Base-by-base conservation (phyloP, 2,113 vertebrate species). In the Paratilapia polleni region DNA sequence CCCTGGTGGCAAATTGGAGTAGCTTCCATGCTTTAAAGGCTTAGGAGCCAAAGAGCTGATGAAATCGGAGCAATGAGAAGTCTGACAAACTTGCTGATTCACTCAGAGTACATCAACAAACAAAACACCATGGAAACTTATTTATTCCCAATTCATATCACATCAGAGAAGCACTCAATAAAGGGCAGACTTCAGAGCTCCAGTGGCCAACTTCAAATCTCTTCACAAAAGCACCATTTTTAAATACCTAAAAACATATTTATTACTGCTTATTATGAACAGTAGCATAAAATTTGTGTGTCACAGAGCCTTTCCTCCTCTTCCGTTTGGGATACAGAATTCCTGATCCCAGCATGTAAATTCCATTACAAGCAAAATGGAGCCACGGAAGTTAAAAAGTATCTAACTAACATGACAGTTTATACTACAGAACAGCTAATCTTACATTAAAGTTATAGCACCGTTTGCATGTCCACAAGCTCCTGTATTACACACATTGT, bases 1-100 rank as follows among this genome's bases (percentile, higher is more conserved):
- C 95, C 91, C 95, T 95, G 75, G 92, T 95, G 95, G 94, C 34
- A 4, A 47, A 59, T 11, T 6, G 15, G 8, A 31, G 91, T 17
- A 90, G 10, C 78, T 58, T 70, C 56, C 13, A 38, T 64, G 59
- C 5, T 62, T 52, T 66, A 22, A 64, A 6, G 14, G 34, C 63
- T 4, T 17, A 0, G 0, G 10, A 77, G 38, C 41, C 22, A 26
- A 41, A 9, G 13, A 79, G 66, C 61, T 68, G 66, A 76, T 68
- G 73, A 61, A 82, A 83, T 80, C 0, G 3, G 24, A 38, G 58
- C 28, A 82, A 80, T 17, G 19, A 78, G 38, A 38, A 85, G 34
- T 24, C 31, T 31, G 84, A 77, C 61, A 77, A 41, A 47, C 58
- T 41, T 73, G 79, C 36, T 9, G 63, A 89, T 89, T 91, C 73